These are phyloP conservation scores for Pteropus alecto DNA, from an alignment of 2,113 vertebrate genomes.

Conservation along the genomic window DNA sequence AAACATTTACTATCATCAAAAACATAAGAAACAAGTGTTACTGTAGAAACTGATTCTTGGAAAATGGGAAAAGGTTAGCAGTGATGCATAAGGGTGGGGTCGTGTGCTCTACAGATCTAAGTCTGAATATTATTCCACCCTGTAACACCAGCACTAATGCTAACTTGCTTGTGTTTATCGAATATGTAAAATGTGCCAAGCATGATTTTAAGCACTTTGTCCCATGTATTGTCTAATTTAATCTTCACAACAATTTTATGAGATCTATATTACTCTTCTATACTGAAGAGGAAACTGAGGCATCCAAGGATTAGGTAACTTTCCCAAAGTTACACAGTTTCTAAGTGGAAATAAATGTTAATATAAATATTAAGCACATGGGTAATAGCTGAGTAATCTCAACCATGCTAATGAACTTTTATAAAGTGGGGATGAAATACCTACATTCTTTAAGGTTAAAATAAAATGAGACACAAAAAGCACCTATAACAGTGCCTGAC, in stretches of 20 bases:
- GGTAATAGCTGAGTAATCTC: background rate
- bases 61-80: background rate
- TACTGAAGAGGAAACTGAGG: background rate
- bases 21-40: background rate
- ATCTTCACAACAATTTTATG: background rate
- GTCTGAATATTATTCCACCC: background rate
- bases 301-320: background rate
- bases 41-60: background rate
- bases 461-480: background rate
- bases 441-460: background rate
- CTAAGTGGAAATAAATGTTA: background rate
- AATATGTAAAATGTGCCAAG: background rate
- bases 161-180: background rate
- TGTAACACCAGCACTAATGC: too few relatives aligned
- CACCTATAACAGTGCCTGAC: background rate
- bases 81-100: too few relatives aligned
- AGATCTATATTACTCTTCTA: background rate
- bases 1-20: background rate
- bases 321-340: background rate
- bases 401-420: background rate
- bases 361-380: background rate
- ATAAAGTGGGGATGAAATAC: background rate
- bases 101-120: background rate
- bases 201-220: background rate
- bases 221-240: background rate